phyloP scores from a whole-genome alignment of 1,140 invertebrate species.

The Listronotus oregonensis region DNA sequence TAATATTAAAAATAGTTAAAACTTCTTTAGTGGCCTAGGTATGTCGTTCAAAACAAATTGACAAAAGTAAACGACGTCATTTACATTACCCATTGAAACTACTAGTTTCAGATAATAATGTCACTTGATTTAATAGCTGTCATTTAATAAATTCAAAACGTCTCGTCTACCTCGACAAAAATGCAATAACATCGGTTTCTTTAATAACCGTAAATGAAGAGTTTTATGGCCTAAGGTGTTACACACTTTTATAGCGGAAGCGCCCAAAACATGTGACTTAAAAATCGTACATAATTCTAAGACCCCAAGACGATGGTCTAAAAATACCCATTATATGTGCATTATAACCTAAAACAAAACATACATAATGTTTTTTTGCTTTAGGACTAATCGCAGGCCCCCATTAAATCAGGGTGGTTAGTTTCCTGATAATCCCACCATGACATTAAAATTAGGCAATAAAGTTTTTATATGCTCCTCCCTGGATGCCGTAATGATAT shows the following conservation, averaged over 20 bases:
- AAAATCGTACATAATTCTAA: slow-evolving; percentile 28
- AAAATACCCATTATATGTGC: slow-evolving; percentile 34
- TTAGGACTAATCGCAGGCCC: background rate
- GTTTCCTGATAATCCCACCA: slow-evolving; percentile 16
- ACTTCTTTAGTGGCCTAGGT: no score
- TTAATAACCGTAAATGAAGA: slow-evolving; percentile 8
- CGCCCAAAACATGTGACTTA: background rate
- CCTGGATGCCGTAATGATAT: slow-evolving; percentile 8
- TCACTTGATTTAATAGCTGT: no score
- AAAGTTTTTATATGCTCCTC: slow-evolving; percentile 16
- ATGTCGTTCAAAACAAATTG: no score
- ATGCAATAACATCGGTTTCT: background rate
- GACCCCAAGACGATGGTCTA: slow-evolving; percentile 14
- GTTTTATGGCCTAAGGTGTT: slow-evolving; percentile 4
- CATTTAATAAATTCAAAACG: no score
- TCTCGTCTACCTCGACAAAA: background rate
- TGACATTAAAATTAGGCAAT: slow-evolving; percentile 11
- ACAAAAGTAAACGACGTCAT: no score
- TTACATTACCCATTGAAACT: no score
- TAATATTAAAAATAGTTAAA: no score
- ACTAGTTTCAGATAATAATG: no score
- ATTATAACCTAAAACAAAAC: slow-evolving; percentile 33
- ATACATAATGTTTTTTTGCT: slow-evolving; percentile 28
- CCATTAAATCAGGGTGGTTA: slow-evolving; percentile 22
- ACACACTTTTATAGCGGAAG: slow-evolving; percentile 12